phyloP scores from a whole-genome alignment of 2,888 invertebrate genomes.

The Geotrupes spiniger region DNA sequence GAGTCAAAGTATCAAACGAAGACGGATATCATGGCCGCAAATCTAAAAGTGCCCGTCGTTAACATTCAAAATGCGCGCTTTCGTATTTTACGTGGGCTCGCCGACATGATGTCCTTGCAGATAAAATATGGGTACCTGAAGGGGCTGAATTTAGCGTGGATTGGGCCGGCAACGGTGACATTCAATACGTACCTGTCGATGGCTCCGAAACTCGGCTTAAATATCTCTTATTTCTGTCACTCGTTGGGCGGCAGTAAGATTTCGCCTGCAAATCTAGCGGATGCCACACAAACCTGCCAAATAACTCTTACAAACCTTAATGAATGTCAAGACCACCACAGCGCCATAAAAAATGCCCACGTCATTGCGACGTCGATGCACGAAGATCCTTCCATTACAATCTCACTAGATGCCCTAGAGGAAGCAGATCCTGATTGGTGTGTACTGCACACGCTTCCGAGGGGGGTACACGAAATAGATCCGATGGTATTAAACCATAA shows the following conservation, averaged over 20 bases:
- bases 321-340: slow-evolving; percentile 4
- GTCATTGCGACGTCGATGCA: slow-evolving; percentile 8
- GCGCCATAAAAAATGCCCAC: slow-evolving; percentile 9
- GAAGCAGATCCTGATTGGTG: slow-evolving; percentile 6
- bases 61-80: slow-evolving; percentile 5
- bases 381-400: background rate
- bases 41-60: slow-evolving; percentile 3
- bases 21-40: background rate
- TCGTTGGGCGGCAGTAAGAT: background rate
- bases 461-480: slow-evolving; percentile 5
- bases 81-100: slow-evolving; percentile 4
- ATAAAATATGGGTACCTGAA: slow-evolving; percentile 4
- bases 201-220: slow-evolving; percentile 13
- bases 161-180: slow-evolving; percentile 13
- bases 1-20: slow-evolving; percentile 11
- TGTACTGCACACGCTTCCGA: slow-evolving; percentile 11
- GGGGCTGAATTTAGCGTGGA: slow-evolving; percentile 14
- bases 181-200: slow-evolving; percentile 16
- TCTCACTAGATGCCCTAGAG: slow-evolving; percentile 6
- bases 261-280: slow-evolving; percentile 9
- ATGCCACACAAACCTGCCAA: slow-evolving; percentile 10
- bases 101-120: slow-evolving; percentile 17
- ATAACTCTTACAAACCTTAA: slow-evolving; percentile 7
- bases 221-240: slow-evolving; percentile 14
- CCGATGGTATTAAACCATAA: background rate